Percentiles rank a stretch among this genome's conserved stretches.
Conservation (phyloP, 2,113 vertebrate genomes). For the Argyrosomus japonicus region DNA sequence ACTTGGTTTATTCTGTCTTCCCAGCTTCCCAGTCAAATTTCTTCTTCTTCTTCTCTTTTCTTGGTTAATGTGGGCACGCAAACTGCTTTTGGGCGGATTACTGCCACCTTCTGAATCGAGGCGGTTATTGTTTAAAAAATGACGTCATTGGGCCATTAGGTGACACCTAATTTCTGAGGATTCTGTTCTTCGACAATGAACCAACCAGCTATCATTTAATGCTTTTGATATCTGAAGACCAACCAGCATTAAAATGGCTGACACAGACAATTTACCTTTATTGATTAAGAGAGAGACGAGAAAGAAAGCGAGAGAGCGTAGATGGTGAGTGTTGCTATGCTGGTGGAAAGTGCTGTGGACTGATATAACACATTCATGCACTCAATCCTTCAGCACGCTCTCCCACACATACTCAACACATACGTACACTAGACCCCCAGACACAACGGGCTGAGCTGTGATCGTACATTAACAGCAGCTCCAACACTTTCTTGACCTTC, state of each 20-base stretch:
- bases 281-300: background rate
- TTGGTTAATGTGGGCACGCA: no score
- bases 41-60: no score
- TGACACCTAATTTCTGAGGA: no score
- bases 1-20: no score
- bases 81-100: no score
- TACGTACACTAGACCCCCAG: background rate
- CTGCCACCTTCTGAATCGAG: no score
- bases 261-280: background rate
- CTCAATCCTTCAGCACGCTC: background rate
- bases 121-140: no score
- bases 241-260: slow-evolving; percentile 35
- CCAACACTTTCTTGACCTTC: slow-evolving; percentile 12
- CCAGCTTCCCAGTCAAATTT: no score
- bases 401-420: slow-evolving; percentile 16
- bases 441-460: slow-evolving; percentile 5
- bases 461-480: slow-evolving; percentile 18
- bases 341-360: slow-evolving; percentile 29
- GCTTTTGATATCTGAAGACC: background rate
- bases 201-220: no score
- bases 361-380: slow-evolving; percentile 18
- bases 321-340: slow-evolving; percentile 38
- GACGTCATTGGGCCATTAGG: no score
- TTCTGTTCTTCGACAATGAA: no score
- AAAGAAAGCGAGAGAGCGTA: background rate